These are phyloP conservation scores for Nylanderia fulva DNA, from an alignment of 1,140 invertebrate species.

Conservation along the genomic window DNA sequence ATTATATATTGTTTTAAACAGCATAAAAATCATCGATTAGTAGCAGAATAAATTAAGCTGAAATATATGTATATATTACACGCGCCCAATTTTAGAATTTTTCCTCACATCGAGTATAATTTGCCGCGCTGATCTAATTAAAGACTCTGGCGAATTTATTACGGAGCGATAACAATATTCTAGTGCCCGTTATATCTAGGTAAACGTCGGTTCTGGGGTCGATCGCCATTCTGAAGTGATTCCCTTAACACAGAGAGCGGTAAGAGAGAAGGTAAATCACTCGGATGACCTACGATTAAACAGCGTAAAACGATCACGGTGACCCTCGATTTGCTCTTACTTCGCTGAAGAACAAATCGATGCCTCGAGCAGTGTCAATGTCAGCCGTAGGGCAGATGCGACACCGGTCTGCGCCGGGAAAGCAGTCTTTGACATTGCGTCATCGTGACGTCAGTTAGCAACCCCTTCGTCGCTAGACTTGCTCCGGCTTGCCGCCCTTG, in stretches of 20 bases:
- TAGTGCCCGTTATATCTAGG: background rate
- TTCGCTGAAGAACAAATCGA: conserved; percentile 72
- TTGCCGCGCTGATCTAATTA: conserved; percentile 9
- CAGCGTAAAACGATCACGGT: conserved; percentile 67
- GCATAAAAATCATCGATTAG: background rate
- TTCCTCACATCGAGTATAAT: background rate
- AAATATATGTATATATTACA: background rate
- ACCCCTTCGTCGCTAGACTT: conserved; percentile 57
- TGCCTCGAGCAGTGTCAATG: conserved; percentile 78
- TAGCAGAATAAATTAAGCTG: background rate
- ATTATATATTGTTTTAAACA: background rate
- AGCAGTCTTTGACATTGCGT: conserved; percentile 70
- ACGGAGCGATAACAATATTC: background rate
- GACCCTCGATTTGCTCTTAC: conserved; percentile 64
- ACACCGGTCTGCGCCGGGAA: conserved; percentile 41
- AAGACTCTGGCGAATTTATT: background rate
- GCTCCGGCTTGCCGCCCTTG: conserved; percentile 62
- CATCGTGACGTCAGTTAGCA: conserved; percentile 76
- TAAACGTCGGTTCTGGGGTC: conserved; percentile 27
- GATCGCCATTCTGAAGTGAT: background rate
- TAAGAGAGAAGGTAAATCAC: conserved; percentile 64
- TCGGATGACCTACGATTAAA: conserved; percentile 68
- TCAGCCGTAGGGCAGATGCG: conserved; percentile 75
- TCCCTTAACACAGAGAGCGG: conserved; percentile 17
- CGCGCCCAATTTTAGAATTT: conserved; percentile 7